Evolutionary conservation across 2,113 vertebrate genomes (phyloP).

Genomic region (Rhynchomys soricoides): DNA sequence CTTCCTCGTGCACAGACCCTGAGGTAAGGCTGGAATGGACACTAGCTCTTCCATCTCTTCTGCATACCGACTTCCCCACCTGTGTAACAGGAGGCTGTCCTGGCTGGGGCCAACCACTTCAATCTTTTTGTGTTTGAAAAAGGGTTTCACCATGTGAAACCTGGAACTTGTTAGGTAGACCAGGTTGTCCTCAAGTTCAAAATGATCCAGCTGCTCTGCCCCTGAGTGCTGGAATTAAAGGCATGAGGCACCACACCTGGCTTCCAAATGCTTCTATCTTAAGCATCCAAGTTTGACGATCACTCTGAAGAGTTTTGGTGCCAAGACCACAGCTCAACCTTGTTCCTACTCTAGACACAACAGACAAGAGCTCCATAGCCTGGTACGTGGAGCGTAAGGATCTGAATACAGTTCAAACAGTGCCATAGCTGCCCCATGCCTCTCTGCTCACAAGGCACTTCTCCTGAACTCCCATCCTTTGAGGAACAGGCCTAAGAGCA

Average conservation of each 20-base stretch:
- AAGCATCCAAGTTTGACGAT: neutral
- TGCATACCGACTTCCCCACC: neutral
- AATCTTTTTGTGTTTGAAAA: neutral
- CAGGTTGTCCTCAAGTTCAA: neutral
- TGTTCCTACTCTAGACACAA: neutral
- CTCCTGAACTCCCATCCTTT: neutral
- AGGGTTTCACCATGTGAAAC: neutral
- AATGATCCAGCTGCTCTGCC: neutral
- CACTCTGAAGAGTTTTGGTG: neutral
- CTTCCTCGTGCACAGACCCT: neutral
- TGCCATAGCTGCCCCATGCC: too few species aligned
- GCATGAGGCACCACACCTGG: neutral
- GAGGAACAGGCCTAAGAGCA: neutral
- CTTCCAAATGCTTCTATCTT: neutral
- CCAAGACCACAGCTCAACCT: neutral
- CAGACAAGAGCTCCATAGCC: too few species aligned
- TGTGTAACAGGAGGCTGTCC: neutral
- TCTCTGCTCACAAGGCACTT: neutral
- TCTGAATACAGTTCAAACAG: neutral
- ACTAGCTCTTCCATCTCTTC: neutral
- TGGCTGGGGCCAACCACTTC: neutral
- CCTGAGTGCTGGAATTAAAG: neutral
- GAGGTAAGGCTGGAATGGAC: neutral
- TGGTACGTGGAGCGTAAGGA: neutral
- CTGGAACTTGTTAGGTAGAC: neutral